These are phyloP conservation scores for Macroramphosus scolopax DNA, from an alignment of 2,797 vertebrate species.

Conservation along the genomic window DNA sequence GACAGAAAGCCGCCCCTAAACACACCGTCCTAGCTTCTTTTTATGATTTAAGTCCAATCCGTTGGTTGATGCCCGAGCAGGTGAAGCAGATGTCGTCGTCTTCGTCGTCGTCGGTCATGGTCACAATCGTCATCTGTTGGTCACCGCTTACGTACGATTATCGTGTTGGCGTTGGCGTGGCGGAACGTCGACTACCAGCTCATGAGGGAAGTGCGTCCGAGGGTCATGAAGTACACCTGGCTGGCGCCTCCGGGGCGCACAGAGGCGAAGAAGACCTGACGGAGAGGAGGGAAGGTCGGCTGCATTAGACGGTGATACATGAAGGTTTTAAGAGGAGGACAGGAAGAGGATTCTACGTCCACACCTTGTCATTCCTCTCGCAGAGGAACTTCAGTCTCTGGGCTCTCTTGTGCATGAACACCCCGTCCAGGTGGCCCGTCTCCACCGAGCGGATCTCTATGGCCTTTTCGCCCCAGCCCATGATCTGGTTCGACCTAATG, in stretches of 20 bases:
- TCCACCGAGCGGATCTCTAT: constrained; percentile 94
- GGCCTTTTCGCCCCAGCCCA: constrained; percentile 95
- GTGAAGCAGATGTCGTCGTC: constrained; percentile 20
- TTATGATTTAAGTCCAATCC: constrained; percentile 50
- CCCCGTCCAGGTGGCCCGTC: constrained; percentile 89
- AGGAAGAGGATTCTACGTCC: neutral
- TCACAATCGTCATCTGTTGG: constrained; percentile 74
- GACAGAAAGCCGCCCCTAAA: neutral
- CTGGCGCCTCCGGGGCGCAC: constrained; percentile 89
- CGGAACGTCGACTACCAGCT: constrained; percentile 81
- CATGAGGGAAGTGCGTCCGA: constrained; percentile 89
- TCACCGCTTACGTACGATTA: constrained; percentile 58
- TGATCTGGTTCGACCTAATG: constrained; percentile 96
- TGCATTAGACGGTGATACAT: too few relatives aligned
- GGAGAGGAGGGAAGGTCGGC: neutral
- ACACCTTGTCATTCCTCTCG: constrained; percentile 90
- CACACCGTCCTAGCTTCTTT: constrained; percentile 15
- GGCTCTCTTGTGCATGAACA: constrained; percentile 94
- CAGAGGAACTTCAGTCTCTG: constrained; percentile 93
- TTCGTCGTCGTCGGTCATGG: constrained; percentile 51
- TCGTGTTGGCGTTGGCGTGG: constrained; percentile 69
- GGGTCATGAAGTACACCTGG: constrained; percentile 94
- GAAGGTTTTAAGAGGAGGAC: too few relatives aligned
- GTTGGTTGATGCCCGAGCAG: constrained; percentile 26
- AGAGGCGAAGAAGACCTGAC: constrained; percentile 87